Evolutionary conservation across 2,113 vertebrate species (phyloP).

Genomic region (Platichthys stellatus): DNA sequence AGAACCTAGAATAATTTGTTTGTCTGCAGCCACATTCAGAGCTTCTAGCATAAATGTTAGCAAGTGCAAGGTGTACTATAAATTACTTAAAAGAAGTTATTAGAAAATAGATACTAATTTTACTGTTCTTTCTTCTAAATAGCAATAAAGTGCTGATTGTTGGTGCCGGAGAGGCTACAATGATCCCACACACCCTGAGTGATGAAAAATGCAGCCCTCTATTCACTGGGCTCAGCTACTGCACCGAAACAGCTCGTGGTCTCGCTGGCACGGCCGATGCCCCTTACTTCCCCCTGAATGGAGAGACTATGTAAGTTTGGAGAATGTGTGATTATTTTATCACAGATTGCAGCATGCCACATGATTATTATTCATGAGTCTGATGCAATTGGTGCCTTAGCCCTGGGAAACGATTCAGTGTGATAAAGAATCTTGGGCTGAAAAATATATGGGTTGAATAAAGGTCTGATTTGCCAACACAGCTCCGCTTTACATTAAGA

Average conservation of each 20-base stretch:
- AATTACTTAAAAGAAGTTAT: neutral
- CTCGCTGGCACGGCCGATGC: slow-evolving; percentile 65
- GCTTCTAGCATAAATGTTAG: neutral
- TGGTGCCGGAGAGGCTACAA: slow-evolving; percentile 75
- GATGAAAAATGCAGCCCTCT: slow-evolving; percentile 78
- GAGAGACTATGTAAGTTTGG: slow-evolving; percentile 83
- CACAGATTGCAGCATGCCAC: neutral
- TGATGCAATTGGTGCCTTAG: too few species aligned
- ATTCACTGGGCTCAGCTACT: slow-evolving; percentile 84
- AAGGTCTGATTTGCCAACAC: too few species aligned
- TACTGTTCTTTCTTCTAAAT: slow-evolving; percentile 30
- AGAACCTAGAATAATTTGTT: neutral
- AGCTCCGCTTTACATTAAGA: neutral
- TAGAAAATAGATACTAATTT: neutral
- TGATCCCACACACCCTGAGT: slow-evolving; percentile 69
- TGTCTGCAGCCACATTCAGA: neutral
- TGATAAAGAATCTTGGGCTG: too few species aligned
- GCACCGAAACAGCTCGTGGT: slow-evolving; percentile 72
- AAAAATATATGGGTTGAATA: too few species aligned
- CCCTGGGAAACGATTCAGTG: too few species aligned
- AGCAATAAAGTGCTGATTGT: slow-evolving; percentile 87
- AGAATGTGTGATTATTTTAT: slow-evolving; percentile 3
- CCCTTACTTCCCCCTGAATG: slow-evolving; percentile 86
- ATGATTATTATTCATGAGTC: neutral
- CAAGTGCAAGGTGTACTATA: neutral